Evolutionary conservation across 2,797 vertebrate species (phyloP).

Genomic region (Etheostoma nigrum): DNA sequence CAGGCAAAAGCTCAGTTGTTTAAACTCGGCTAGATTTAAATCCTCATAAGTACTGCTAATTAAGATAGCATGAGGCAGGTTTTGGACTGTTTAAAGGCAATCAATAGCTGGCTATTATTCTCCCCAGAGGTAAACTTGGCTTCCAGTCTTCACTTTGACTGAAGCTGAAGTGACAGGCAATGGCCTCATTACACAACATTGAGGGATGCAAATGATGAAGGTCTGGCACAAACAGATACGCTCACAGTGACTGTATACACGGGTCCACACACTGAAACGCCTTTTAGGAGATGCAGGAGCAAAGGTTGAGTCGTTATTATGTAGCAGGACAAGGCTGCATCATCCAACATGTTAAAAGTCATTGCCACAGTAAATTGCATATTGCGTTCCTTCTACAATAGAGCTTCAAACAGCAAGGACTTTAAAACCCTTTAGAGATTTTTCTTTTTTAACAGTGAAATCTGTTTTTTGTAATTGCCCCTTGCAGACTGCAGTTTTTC

Average conservation of each 20-base stretch:
- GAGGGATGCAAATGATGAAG: slow-evolving; percentile 62
- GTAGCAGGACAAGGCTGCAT: slow-evolving; percentile 21
- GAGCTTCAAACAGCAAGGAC: slow-evolving; percentile 2
- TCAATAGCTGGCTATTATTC: slow-evolving; percentile 78
- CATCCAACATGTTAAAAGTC: slow-evolving; percentile 30
- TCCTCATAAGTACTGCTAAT: slow-evolving; percentile 85
- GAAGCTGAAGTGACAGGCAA: slow-evolving; percentile 76
- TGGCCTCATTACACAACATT: slow-evolving; percentile 73
- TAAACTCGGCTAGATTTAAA: slow-evolving; percentile 78
- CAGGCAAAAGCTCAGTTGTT: slow-evolving; percentile 76
- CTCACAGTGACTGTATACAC: slow-evolving; percentile 13
- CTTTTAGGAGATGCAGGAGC: slow-evolving; percentile 14
- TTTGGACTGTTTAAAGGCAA: slow-evolving; percentile 81
- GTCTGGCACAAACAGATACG: slow-evolving; percentile 58
- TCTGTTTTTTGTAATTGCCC: slow-evolving; percentile 45
- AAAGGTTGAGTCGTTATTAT: slow-evolving; percentile 29
- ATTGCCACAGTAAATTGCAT: slow-evolving; percentile 14
- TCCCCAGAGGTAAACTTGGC: slow-evolving; percentile 78
- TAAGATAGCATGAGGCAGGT: slow-evolving; percentile 80
- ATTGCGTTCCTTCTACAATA: slow-evolving; percentile 10
- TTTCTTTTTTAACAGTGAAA: slow-evolving; percentile 52
- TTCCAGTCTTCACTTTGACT: slow-evolving; percentile 69
- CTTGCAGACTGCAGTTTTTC: slow-evolving; percentile 39
- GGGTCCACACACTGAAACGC: slow-evolving; percentile 17
- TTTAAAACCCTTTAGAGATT: slow-evolving; percentile 34